Evolutionary conservation across 2,888 invertebrate genomes (phyloP), one percentile per base, ranked within the genome.

Genomic region (Ochropleura plecta): DNA sequence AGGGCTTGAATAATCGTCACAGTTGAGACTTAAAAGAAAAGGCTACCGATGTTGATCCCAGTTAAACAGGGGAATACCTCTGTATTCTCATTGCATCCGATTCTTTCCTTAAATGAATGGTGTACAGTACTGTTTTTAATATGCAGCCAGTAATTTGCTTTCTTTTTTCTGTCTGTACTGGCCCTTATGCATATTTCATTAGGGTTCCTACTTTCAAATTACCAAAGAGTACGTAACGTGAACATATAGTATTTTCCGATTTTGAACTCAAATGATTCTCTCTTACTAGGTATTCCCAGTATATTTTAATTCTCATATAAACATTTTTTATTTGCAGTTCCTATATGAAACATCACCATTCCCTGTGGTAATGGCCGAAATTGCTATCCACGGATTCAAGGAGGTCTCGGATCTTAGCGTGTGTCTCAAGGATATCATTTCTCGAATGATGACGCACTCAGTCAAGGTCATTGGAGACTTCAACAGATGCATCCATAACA

Each of bases 381-480:
- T 96, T 73, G 95, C 96, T 0, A 96, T 96, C 59, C 95, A 96
- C 77, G 96, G 96, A 0, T 96, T 96, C 88, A 96, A 96, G 90
- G 96, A 96, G 86, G 96, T 96, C 0, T 96, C 96, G 2, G 96
- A 96, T 80, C 88, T 96, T 3, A 96, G 96, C 76, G 95, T 96
- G 12, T 96, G 96, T 73, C 92, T 96, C 18, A 96, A 96, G 66
- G 96, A 96, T 81, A 96, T 96, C 74, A 96, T 96, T 64, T 96
- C 96, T 0, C 88, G 96, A 57, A 96, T 96, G 96, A 96, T 96
- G 96, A 96, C 96, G 0, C 96, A 96, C 83, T 96, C 96, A 0
- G 96, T 96, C 14, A 96, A 96, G 86, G 96, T 96, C 67, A 96
- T 96, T 18, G 96, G 96, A 1, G 96, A 96, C 88, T 96, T 96